Evolutionary conservation across 2,113 vertebrate genomes (phyloP), one percentile per base, ranked within the genome.

Genomic region (Clarias gariepinus): DNA sequence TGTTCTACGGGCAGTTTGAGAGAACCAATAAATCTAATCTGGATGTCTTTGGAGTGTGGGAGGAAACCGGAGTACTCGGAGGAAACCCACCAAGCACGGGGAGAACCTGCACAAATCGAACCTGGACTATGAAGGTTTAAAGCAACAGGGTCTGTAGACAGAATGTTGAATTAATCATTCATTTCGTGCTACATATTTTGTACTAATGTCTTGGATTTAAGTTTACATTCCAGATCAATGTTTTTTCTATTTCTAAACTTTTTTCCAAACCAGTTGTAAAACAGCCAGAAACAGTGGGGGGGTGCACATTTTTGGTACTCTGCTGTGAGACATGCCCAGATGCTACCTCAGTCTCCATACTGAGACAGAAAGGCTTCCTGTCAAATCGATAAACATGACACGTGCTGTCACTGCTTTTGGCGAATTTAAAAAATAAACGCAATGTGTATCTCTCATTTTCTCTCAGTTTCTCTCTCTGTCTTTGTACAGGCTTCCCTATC

Each of bases 361-460:
- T 25, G 89, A 90, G 90, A 92, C 93, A 92, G 90, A 90, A 92
- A 91, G 86, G 85, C 52, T 53, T 86, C 76, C 87, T 90, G 92
- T 94, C 93, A 92, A 80, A 91, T 90, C 88, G 90, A 93, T 93
- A 91, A 93, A 88, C 81, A 91, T 87, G 82, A 81, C 89, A 86
- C 81, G n/a, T 21, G 85, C 87, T 87, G 90, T 91, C 81, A 74
- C 91, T 84, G 93, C 91, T 92, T 55, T 89, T 61, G 90, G 92
- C 89, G 78, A 88, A 81, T 90, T 6, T 8, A 47, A 47, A 47
- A 47, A 84, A 88, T 86, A 36, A 69, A 25, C 55, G 3, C 47
- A 73, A 66, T 57, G 84, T 90, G 81, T 89, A 78, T 74, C 78
- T 55, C 63, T 53, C 89, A 52, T 79, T 61, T 64, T 11, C 23